phyloP scores from a whole-genome alignment of 2,113 vertebrate genomes.

The Zosterops lateralis region DNA sequence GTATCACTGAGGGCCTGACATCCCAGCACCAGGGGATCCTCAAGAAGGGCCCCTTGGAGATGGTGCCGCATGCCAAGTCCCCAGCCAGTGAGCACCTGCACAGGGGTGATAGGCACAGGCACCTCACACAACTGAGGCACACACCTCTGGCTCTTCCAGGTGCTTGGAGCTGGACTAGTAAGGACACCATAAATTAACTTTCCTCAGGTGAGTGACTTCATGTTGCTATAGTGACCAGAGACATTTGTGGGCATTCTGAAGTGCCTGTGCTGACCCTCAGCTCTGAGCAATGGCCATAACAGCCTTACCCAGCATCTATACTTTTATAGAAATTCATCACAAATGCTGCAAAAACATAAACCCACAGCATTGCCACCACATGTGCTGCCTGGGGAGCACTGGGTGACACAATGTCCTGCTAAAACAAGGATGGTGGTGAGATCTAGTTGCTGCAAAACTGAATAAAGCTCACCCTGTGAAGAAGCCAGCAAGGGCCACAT shows the following conservation, averaged over 20 bases:
- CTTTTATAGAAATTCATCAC: not conserved
- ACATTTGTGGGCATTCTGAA: not conserved
- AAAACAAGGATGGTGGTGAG: not conserved
- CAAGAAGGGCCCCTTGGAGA: rapidly evolving
- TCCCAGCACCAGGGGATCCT: not conserved
- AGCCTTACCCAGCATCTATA: not conserved
- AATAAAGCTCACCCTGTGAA: not conserved
- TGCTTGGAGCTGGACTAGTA: not conserved
- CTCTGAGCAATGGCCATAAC: not conserved
- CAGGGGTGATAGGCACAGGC: rapidly evolving
- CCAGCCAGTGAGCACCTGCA: rapidly evolving
- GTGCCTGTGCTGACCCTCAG: not conserved
- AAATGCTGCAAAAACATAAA: not conserved
- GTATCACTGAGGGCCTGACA: rapidly evolving
- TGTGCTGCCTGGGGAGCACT: not conserved
- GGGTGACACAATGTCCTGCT: not conserved
- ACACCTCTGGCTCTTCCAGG: not conserved
- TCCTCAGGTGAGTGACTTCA: not conserved
- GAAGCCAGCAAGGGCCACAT: not conserved
- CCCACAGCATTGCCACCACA: not conserved
- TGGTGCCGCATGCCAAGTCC: rapidly evolving
- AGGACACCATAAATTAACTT: not conserved
- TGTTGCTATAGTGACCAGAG: not conserved
- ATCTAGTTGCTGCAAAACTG: constrained; percentile 16
- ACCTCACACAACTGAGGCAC: not conserved